A percentile compares a stretch with the other conserved stretches of the same genome.
These are phyloP conservation scores for Perdix hodgsoniae DNA, from an alignment of 2,797 vertebrate genomes.

Conservation along the genomic window DNA sequence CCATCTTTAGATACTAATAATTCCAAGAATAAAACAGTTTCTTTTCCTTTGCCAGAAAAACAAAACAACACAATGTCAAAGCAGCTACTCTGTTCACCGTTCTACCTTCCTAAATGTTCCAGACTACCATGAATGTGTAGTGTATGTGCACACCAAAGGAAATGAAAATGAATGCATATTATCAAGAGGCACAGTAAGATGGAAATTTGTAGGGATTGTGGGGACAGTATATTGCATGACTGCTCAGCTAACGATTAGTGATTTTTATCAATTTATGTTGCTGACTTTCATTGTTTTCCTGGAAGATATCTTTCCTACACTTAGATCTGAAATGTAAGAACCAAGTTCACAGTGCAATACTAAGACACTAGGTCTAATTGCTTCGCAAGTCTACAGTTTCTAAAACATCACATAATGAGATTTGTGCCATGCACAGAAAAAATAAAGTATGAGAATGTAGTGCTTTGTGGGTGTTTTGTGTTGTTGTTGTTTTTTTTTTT, in stretches of 20 bases:
- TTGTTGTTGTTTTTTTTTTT: no score
- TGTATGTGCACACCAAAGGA: rapidly evolving
- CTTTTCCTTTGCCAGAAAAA: neutral
- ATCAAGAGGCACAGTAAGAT: neutral
- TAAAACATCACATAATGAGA: neutral
- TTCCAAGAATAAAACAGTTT: neutral
- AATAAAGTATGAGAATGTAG: neutral
- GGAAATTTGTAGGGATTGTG: neutral
- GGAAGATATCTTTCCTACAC: neutral
- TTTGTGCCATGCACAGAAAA: neutral
- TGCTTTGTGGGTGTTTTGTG: no score
- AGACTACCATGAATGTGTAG: neutral
- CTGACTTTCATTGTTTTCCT: neutral
- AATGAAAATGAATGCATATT: neutral
- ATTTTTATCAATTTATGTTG: neutral
- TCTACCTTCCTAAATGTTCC: neutral
- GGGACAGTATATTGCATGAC: neutral
- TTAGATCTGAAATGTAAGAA: neutral
- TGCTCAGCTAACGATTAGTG: neutral
- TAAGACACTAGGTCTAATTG: neutral
- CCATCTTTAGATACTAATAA: neutral
- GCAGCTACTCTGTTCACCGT: neutral
- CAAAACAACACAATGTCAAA: neutral
- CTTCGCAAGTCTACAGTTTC: neutral
- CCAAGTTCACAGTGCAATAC: neutral